phyloP scores from a whole-genome alignment of 2,797 vertebrate species.

The Pelodytes ibericus region DNA sequence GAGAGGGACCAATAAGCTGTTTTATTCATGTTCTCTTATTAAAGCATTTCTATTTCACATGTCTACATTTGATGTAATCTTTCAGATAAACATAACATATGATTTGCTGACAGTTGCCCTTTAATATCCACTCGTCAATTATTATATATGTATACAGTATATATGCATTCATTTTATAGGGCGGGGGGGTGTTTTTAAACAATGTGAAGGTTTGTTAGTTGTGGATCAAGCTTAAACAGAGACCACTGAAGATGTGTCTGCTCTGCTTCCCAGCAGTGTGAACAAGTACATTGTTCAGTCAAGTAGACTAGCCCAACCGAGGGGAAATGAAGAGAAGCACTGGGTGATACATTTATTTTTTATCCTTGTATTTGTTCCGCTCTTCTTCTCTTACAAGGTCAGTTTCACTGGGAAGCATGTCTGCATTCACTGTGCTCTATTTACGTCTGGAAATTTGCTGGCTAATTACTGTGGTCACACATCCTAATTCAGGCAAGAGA shows the following conservation, averaged over 20 bases:
- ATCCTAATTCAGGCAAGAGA: constrained; percentile 72
- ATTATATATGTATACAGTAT: neutral
- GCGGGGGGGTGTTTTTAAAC: neutral
- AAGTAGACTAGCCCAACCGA: constrained; percentile 38
- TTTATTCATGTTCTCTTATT: too few relatives aligned
- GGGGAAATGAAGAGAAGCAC: constrained; percentile 43
- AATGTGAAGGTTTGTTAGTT: constrained; percentile 6
- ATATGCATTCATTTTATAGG: neutral
- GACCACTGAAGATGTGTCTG: constrained; percentile 34
- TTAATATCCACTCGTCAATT: too few relatives aligned
- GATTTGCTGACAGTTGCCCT: too few relatives aligned
- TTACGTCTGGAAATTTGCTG: constrained; percentile 61
- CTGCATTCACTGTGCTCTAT: constrained; percentile 57
- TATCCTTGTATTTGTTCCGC: constrained; percentile 54
- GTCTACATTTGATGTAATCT: too few relatives aligned
- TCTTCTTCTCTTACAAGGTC: constrained; percentile 65
- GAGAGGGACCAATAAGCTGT: too few relatives aligned
- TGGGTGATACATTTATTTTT: constrained; percentile 50
- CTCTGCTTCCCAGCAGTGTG: constrained; percentile 14
- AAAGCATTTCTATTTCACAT: too few relatives aligned
- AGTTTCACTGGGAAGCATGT: constrained; percentile 59
- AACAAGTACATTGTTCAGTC: constrained; percentile 39
- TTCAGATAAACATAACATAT: too few relatives aligned
- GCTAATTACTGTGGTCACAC: constrained; percentile 81
- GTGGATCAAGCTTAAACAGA: constrained; percentile 19